These are phyloP conservation scores for Nasonovia ribisnigri DNA, from an alignment of 2,888 invertebrate species.

Conservation along the genomic window DNA sequence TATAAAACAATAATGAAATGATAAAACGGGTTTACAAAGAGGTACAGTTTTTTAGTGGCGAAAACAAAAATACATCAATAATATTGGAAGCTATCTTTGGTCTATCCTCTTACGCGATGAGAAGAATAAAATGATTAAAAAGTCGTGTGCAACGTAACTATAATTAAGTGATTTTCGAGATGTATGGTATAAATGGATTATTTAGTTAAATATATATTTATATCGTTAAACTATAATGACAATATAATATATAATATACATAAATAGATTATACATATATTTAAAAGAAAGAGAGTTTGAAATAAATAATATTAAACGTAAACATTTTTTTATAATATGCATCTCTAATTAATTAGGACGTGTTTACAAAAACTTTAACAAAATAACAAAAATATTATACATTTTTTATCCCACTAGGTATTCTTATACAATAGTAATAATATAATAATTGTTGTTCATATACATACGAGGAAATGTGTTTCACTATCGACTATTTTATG, in stretches of 20 bases:
- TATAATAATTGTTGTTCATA: conserved; percentile 20
- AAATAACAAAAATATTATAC: conserved; percentile 59
- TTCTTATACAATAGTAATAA: conserved; percentile 36
- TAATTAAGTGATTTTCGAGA: conserved; percentile 24
- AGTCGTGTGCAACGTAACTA: conserved; percentile 32
- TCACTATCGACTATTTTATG: conserved; percentile 21
- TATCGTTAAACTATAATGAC: conserved; percentile 29
- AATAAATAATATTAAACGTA: conserved; percentile 46
- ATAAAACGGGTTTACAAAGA: neutral
- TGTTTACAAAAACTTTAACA: conserved; percentile 54
- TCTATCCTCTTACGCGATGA: conserved; percentile 20
- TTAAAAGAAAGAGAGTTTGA: neutral
- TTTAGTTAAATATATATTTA: conserved; percentile 18
- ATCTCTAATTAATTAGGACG: conserved; percentile 33
- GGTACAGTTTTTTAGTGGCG: neutral
- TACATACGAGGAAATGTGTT: conserved; percentile 49
- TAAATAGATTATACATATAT: no score
- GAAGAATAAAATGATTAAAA: conserved; percentile 12
- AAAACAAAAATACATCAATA: conserved; percentile 3
- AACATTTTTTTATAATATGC: conserved; percentile 29
- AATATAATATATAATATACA: neutral
- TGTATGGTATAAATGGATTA: neutral
- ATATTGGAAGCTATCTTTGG: conserved; percentile 45
- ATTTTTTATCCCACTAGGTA: conserved; percentile 29
- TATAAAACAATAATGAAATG: neutral